These are phyloP conservation scores for Pelodytes ibericus DNA, from an alignment of 2,797 vertebrate species.

Conservation along the genomic window DNA sequence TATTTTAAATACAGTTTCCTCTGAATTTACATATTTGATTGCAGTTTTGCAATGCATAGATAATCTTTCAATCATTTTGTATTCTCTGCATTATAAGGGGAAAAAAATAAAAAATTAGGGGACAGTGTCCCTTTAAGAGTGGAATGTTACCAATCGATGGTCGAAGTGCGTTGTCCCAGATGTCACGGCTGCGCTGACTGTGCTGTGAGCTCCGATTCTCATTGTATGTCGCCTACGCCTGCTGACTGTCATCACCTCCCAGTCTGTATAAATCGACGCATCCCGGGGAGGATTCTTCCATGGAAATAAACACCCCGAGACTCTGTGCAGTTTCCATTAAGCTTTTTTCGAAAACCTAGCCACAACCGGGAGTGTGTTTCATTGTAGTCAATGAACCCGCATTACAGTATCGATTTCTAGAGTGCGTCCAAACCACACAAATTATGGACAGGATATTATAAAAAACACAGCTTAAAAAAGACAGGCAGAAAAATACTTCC, in stretches of 20 bases:
- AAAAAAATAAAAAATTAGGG: no score
- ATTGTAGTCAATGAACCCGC: background rate
- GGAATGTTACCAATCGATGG: no score
- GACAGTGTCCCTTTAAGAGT: no score
- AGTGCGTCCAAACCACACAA: background rate
- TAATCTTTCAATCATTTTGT: no score
- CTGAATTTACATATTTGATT: no score
- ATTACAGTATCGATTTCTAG: background rate
- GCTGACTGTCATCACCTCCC: background rate
- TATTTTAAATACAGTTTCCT: no score
- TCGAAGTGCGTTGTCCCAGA: no score
- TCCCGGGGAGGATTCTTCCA: background rate
- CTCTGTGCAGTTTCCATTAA: background rate
- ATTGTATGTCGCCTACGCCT: background rate
- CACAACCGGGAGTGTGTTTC: background rate
- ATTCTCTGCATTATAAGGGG: no score
- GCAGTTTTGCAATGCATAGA: no score
- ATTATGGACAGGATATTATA: background rate
- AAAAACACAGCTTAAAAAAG: no score
- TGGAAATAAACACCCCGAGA: constrained; percentile 10
- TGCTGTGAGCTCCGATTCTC: background rate
- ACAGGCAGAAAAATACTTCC: no score
- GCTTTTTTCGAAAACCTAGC: background rate
- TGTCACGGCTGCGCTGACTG: background rate
- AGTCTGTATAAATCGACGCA: constrained; percentile 3